Evolutionary conservation across 2,797 vertebrate genomes (phyloP).

Genomic region (Chaetophractus vellerosus): DNA sequence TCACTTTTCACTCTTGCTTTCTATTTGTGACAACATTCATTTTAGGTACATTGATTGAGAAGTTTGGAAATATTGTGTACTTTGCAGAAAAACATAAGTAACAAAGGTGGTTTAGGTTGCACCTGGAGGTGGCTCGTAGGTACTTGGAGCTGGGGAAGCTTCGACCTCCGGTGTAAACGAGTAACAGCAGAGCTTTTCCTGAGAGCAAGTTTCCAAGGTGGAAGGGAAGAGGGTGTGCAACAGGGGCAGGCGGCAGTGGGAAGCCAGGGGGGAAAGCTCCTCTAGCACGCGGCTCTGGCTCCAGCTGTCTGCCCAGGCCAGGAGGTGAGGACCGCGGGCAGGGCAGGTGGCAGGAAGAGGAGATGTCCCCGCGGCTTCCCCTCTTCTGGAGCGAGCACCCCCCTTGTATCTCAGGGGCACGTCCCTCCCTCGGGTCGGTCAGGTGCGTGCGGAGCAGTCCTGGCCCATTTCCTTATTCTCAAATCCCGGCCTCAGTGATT

Average conservation of each 20-base stretch:
- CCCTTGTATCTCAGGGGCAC: no score
- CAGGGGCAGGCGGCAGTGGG: no score
- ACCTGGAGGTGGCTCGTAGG: rapidly evolving
- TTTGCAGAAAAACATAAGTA: not conserved
- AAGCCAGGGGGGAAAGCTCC: not conserved
- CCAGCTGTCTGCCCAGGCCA: not conserved
- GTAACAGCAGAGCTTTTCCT: rapidly evolving
- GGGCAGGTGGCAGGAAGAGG: no score
- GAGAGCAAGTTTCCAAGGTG: not conserved
- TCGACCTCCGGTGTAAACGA: not conserved
- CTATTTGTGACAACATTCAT: not conserved
- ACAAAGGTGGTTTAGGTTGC: not conserved
- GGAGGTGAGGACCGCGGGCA: not conserved
- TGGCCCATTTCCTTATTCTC: not conserved
- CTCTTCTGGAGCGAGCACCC: no score
- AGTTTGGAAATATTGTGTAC: not conserved
- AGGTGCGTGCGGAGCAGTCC: not conserved
- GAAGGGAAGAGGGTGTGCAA: not conserved
- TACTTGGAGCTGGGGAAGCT: not conserved
- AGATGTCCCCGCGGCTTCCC: no score
- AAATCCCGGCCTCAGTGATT: not conserved
- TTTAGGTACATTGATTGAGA: not conserved
- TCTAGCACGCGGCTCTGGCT: no score
- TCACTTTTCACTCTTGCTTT: not conserved
- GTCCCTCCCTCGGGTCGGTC: rapidly evolving